Base-by-base conservation (phyloP, 2,797 vertebrate genomes). In the Mycteria americana region DNA sequence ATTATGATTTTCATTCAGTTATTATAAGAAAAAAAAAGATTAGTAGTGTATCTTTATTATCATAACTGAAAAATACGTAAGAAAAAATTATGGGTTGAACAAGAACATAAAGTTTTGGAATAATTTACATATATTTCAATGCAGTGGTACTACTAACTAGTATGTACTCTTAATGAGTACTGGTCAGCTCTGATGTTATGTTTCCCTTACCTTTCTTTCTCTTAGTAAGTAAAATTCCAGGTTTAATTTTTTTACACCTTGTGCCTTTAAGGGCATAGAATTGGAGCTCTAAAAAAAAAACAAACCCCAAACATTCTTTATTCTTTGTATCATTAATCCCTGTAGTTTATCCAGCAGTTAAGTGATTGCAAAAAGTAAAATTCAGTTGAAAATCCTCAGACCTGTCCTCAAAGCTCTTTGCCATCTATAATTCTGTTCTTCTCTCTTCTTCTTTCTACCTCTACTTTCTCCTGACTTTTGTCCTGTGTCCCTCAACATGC, bases 241-340 rank as follows among this genome's bases (percentile, higher is more conserved):
- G 5, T 13, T 75, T 67, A 24, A 1, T 35, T 28, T 57, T 48
- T 93, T 87, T 23, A 39, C 5, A 23, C 5, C 24, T 74, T 9
- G 9, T 50, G 10, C 3, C 4, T 54, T 78, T 62, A 63, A 33
- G 7, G 35, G 3, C 33, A 54, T 10, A 68, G 35, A 84, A 59
- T 9, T 68, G 7, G 3, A 69, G 13, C n/a, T 23, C 19, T 65
- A 63, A 56, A 31, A 45, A 31, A 43, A 39, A 23, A 12, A 7
- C 9, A 11, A 16, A 6, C 6, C 22, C 28, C 59, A 8, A 30
- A 4, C 0, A 3, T 45, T 79, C 6, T 9, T 64, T 68, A 16
- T 28, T 46, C 21, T 78, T 89, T 74, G 14, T 41, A 43, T 19
- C 13, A 39, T 64, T 81, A 60, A n/a, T 28, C 18, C 25, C 6